A percentile compares a stretch with the other conserved stretches of the same genome.
Evolutionary conservation across 2,888 invertebrate genomes (phyloP).

Genomic region (Lasioglossum oenotherae): DNA sequence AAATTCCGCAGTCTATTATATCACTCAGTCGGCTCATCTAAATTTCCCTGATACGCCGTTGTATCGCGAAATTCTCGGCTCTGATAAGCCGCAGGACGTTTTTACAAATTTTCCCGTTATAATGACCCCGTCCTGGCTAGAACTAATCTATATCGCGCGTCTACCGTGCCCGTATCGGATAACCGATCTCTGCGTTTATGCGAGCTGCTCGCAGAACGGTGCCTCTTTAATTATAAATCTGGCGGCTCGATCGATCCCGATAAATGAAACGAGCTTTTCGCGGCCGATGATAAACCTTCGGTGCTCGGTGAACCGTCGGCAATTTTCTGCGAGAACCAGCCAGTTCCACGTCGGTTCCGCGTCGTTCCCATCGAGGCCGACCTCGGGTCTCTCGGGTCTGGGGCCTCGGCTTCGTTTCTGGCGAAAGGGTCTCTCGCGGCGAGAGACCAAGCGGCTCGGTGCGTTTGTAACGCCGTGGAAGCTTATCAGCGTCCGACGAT

Average conservation of each 20-base stretch:
- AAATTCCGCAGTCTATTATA: not conserved
- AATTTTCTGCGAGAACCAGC: constrained; percentile 22
- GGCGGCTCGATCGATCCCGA: constrained; percentile 13
- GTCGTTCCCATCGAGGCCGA: not conserved
- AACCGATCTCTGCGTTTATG: not conserved
- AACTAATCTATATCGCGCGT: not conserved
- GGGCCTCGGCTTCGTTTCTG: constrained; percentile 8
- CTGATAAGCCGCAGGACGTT: constrained; percentile 16
- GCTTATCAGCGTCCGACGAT: constrained; percentile 58
- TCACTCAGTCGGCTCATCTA: not conserved
- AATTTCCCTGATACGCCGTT: not conserved
- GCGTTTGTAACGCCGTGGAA: constrained; percentile 35
- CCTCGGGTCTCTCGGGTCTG: not conserved
- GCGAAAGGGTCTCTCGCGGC: not conserved
- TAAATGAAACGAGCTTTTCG: constrained; percentile 14
- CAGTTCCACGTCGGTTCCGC: not conserved
- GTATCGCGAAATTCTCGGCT: not conserved
- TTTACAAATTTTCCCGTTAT: constrained; percentile 27
- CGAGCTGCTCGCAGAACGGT: not conserved
- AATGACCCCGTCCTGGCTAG: not conserved
- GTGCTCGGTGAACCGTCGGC: constrained; percentile 21
- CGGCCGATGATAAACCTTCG: constrained; percentile 18
- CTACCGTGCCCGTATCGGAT: not conserved
- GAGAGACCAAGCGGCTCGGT: not conserved
- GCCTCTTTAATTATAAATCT: constrained; percentile 30